Base-by-base conservation (phyloP, 2,113 vertebrate genomes). In the Tenebrosternarchus preto region DNA sequence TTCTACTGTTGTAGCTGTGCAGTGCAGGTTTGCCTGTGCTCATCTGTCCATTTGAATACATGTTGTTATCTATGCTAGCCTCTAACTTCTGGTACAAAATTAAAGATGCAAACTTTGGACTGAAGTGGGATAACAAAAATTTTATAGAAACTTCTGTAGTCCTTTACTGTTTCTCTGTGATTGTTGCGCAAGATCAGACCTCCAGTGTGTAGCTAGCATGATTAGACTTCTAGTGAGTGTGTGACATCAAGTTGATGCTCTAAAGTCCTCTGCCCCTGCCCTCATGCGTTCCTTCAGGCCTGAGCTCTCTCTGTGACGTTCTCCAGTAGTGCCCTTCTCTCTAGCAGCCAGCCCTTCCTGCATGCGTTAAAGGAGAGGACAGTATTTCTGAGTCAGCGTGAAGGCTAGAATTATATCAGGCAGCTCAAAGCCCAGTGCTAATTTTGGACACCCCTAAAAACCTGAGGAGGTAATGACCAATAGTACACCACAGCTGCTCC, bases 361-460 rank as follows among this genome's bases (percentile, higher is more conserved):
- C 82, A 76, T 71, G 56, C 82, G 69, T 66, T 78, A 70, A 76
- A 84, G 88, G 86, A 85, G 81, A 80, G 87, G 76, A 22, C 84
- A 86, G 86, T 86, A 86, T 86, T 89, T 89, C 91, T 83, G 86
- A 90, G 90, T 92, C 91, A 92, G 92, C 91, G 90, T n/a, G 86
- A 85, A 88, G 86, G 89, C 82, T 81, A 80, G 57, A 71, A 81
- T 90, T 93, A 93, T 91, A 92, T 91, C 85, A 84, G 88, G 87
- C 85, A 85, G 87, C 83, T 80, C 80, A 85, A 88, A 74, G 86
- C 85, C 20, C 64, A 29, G 63, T 72, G 87, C 90, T 92, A 92
- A 92, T 91, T 93, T 87, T 90, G 88, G 91, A 90, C 78, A 84
- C 73, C 86, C 85, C 82, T 73, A 81, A 85, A 81, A 74, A 87